Conservation (phyloP, 1,140 invertebrate species). For the Dermatophagoides farinae region DNA sequence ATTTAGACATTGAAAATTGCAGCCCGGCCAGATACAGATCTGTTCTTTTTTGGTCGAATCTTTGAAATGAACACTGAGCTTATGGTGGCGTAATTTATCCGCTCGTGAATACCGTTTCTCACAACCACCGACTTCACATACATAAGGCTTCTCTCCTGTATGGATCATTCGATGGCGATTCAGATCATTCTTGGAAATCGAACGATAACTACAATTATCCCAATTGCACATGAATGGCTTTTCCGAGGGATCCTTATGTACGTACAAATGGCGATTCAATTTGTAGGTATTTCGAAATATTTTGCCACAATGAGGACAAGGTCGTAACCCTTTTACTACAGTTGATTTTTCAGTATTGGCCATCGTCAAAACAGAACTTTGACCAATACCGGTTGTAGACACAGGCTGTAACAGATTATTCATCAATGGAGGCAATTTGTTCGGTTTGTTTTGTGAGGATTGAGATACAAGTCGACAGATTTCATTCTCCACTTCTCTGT, state of each 20-base stretch:
- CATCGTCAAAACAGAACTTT: background rate
- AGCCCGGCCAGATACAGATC: background rate
- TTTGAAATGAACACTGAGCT: background rate
- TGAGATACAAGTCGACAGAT: background rate
- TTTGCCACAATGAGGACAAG: slow-evolving; percentile 9
- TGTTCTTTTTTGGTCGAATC: background rate
- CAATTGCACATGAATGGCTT: slow-evolving; percentile 56
- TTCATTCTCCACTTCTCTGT: background rate
- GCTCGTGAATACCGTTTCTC: slow-evolving; percentile 5
- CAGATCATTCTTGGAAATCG: slow-evolving; percentile 56
- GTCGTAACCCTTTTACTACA: background rate
- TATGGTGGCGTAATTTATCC: slow-evolving; percentile 8
- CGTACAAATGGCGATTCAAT: slow-evolving; percentile 10
- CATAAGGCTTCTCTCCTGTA: slow-evolving; percentile 45
- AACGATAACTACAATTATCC: slow-evolving; percentile 40
- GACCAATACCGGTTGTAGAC: background rate
- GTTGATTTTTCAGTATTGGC: background rate
- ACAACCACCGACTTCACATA: slow-evolving; percentile 26
- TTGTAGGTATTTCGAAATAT: slow-evolving; percentile 4
- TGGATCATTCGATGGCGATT: slow-evolving; percentile 53
- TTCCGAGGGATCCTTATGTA: slow-evolving; percentile 25
- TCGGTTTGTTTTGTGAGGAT: background rate
- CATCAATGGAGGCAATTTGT: background rate
- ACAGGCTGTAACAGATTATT: background rate
- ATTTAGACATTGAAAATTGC: background rate